Evolutionary conservation across 30 jellyfish, hydroid and myxozoan species (phyloP).

Genomic region (Morbakka virulenta): DNA sequence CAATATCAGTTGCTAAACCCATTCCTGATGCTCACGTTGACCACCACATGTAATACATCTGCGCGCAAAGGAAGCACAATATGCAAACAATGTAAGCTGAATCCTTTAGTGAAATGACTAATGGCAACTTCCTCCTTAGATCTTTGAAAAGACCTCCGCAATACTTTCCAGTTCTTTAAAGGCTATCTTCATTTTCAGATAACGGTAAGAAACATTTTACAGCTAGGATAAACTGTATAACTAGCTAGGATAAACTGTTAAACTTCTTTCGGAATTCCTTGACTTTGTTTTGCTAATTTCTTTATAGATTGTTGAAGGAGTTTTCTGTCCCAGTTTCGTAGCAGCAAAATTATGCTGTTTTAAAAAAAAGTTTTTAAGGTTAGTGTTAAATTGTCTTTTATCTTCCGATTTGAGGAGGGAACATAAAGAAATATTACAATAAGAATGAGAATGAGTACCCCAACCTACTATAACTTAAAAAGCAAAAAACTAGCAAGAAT

Average conservation of each 20-base stretch:
- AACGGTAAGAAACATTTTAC: not conserved
- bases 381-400: constrained; percentile 46
- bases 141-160: constrained; percentile 73
- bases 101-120: constrained; percentile 54
- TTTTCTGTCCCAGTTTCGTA: constrained; percentile 66
- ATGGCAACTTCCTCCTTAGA: constrained; percentile 56
- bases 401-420: constrained; percentile 11
- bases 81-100: constrained; percentile 60
- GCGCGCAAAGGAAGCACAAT: constrained; percentile 80
- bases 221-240: not conserved
- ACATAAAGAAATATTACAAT: too few species aligned
- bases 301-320: constrained; percentile 51
- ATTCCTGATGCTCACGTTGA: constrained; percentile 68
- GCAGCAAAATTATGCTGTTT: constrained; percentile 54
- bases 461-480: too few species aligned
- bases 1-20: constrained; percentile 58
- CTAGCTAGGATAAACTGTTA: not conserved
- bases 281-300: constrained; percentile 17
- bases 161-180: constrained; percentile 52
- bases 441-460: too few species aligned
- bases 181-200: constrained; percentile 26
- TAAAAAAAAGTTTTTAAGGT: constrained; percentile 58
- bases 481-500: too few species aligned
- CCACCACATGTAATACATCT: constrained; percentile 78
- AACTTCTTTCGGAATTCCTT: not conserved